Base-by-base conservation (phyloP, 2,113 vertebrate species). In the Brachirus orientalis region DNA sequence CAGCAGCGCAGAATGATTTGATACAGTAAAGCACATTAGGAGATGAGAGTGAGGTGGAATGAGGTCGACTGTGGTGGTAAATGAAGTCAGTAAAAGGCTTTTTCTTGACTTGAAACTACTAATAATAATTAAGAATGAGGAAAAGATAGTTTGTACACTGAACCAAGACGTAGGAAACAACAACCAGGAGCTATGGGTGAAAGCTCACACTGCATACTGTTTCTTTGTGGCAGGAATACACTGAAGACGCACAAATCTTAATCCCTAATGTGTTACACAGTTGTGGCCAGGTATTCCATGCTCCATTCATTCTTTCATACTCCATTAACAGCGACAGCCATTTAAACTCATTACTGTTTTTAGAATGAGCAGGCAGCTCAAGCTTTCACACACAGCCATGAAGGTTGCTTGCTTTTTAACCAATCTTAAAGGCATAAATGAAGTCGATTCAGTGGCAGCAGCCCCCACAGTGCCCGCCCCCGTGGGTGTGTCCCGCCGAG, bases 401-500 rank as follows among this genome's bases (percentile, higher is more conserved):
- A 70, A 72, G 80, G 69, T 84, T 75, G 83, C 87, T 87, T 85
- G 83, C 77, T 84, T 77, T 80, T 66, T 43, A 84, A 80, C 77
- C 77, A 60, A 83, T 82, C 36, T 4, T 28, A 41, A 20, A 12
- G n/a, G 28, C 1, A 40, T 1, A 16, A 22, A 40, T 0, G 16
- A n/a, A 9, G 75, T 44, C 0, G 16, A 33, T 57, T 95, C 92
- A 97, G 80, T 95, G 96, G 88, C 96, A 97, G 90, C 96, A 97
- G 84, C 95, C 94, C 3, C 95, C 95, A 17, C 95, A 97, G 89
- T 95, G 95, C 14, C 94, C 91, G 1, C 95, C 94, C 0, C 89
- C 77, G 13, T 96, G 96, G 51, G 93, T 88, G 58, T 96, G 95
- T 43, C 94, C 95, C 3, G 88, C 93, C 1, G 88, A 90, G 19